A percentile compares a stretch with the other conserved stretches of the same genome.
These are phyloP conservation scores for Apodemia zela DNA, from an alignment of 2,888 invertebrate species.

Conservation along the genomic window DNA sequence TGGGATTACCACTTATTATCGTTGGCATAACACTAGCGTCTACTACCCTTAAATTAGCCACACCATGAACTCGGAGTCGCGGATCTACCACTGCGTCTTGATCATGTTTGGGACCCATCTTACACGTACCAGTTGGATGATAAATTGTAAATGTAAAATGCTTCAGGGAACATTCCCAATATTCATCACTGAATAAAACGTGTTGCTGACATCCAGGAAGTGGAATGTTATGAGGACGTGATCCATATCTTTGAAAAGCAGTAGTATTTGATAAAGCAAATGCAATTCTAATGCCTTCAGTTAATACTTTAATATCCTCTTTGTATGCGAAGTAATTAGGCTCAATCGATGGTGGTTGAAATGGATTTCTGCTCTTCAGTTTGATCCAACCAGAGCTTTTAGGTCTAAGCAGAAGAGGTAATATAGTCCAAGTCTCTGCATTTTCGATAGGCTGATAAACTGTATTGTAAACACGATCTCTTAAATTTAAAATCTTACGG, in stretches of 20 bases:
- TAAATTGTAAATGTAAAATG: constrained; percentile 92
- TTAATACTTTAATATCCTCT: constrained; percentile 88
- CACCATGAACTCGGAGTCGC: constrained; percentile 87
- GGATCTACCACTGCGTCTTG: constrained; percentile 90
- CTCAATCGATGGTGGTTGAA: constrained; percentile 90
- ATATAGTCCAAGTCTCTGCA: constrained; percentile 91
- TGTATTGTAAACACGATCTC: constrained; percentile 91
- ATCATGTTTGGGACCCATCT: constrained; percentile 91
- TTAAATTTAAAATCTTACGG: constrained; percentile 85
- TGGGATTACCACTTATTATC: constrained; percentile 94
- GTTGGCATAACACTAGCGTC: constrained; percentile 95
- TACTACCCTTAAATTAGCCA: constrained; percentile 87
- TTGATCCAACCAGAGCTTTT: constrained; percentile 93
- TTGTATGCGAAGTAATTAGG: constrained; percentile 95
- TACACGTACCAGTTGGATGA: constrained; percentile 91
- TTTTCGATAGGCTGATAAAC: constrained; percentile 90
- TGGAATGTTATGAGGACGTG: constrained; percentile 87
- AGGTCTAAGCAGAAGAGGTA: constrained; percentile 90
- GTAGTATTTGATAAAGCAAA: constrained; percentile 88
- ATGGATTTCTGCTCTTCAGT: constrained; percentile 89
- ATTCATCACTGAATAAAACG: constrained; percentile 87
- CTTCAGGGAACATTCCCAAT: constrained; percentile 92
- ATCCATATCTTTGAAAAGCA: constrained; percentile 90
- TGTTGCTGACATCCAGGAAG: constrained; percentile 90
- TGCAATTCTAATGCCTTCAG: constrained; percentile 92